Percentiles rank a stretch among this genome's conserved stretches.
These are phyloP conservation scores for Andrena camellia DNA, from an alignment of 2,888 invertebrate genomes.

Conservation along the genomic window DNA sequence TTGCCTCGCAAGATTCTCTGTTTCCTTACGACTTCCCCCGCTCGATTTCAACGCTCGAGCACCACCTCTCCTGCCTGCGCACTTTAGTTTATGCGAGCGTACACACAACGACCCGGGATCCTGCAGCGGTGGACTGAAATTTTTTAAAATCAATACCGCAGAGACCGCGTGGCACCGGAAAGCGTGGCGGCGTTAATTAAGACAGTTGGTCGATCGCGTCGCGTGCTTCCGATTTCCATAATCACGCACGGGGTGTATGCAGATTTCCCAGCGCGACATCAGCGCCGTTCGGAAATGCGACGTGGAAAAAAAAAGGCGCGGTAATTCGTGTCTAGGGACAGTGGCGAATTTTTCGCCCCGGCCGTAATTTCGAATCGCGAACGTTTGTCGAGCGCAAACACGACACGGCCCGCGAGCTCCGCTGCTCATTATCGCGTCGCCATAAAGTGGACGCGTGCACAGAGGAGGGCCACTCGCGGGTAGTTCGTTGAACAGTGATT, in stretches of 20 bases:
- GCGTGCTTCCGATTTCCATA: background rate
- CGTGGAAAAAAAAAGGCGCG: constrained; percentile 5
- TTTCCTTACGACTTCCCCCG: background rate
- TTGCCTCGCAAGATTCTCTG: constrained; percentile 1
- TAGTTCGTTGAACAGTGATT: constrained; percentile 77
- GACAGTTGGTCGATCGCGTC: background rate
- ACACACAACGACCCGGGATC: background rate
- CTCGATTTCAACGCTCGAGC: background rate
- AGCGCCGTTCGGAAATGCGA: background rate
- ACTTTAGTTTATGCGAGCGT: background rate
- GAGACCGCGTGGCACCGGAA: background rate
- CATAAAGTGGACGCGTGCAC: constrained; percentile 56
- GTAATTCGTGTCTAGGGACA: background rate
- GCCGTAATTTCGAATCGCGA: constrained; percentile 48
- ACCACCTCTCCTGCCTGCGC: background rate
- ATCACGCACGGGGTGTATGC: background rate
- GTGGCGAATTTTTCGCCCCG: constrained; percentile 36
- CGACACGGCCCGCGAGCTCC: constrained; percentile 29
- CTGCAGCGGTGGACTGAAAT: background rate
- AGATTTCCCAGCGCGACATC: background rate
- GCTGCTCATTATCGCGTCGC: constrained; percentile 65
- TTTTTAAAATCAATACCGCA: background rate
- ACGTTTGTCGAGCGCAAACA: constrained; percentile 59
- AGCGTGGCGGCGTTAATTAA: background rate
- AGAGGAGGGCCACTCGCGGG: constrained; percentile 28